A percentile compares a stretch with the other conserved stretches of the same genome.
These are phyloP conservation scores for Desmodus rotundus DNA, from an alignment of 2,113 vertebrate genomes.

Conservation along the genomic window DNA sequence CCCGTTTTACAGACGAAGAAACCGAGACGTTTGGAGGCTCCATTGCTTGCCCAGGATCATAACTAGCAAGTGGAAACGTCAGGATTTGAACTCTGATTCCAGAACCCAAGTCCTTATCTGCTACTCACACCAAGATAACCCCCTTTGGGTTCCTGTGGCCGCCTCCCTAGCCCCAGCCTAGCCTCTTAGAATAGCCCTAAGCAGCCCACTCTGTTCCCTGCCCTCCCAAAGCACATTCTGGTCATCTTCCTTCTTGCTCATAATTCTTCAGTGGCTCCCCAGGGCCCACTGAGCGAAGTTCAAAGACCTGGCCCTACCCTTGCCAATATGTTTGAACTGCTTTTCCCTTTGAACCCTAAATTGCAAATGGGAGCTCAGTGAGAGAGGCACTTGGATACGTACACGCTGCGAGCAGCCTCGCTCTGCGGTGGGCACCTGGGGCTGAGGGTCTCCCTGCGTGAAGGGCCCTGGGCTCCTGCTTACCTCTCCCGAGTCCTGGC, in stretches of 20 bases:
- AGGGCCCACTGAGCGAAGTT: neutral
- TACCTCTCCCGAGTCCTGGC: neutral
- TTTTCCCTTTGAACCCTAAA: neutral
- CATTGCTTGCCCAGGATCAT: neutral
- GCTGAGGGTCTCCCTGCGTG: fast-evolving
- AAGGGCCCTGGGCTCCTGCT: neutral
- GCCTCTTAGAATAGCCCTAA: neutral
- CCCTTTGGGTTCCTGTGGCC: fast-evolving
- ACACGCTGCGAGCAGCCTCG: neutral
- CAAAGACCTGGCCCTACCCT: neutral
- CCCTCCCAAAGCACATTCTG: neutral
- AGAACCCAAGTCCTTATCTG: neutral
- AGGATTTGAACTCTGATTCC: neutral
- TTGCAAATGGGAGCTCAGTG: neutral
- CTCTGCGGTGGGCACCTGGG: fast-evolving
- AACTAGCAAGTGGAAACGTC: neutral
- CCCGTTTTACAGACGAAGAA: neutral
- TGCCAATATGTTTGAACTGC: neutral
- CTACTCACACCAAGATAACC: neutral
- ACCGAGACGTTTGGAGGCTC: neutral
- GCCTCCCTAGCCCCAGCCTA: neutral
- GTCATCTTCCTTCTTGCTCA: neutral
- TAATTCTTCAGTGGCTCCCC: neutral
- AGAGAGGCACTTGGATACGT: neutral
- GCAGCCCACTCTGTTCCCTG: neutral